Base-by-base conservation (phyloP, 2,888 invertebrate genomes). In the Allygus modestus region DNA sequence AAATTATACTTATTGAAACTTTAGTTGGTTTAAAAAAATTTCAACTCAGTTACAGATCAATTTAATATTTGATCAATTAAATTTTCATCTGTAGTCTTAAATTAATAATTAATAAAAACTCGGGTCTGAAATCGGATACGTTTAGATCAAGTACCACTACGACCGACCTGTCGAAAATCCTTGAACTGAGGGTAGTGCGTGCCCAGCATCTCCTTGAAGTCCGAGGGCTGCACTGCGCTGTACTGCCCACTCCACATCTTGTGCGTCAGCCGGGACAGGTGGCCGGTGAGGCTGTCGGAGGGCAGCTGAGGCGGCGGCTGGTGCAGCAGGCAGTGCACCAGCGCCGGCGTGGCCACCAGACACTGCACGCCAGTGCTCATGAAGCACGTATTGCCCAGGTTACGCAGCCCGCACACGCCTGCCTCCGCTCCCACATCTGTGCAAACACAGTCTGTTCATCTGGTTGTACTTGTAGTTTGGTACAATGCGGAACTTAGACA, bases 231-330 rank as follows among this genome's bases (percentile, higher is more conserved):
- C 37, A 93, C 90, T 23, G 92, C 90, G 71, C 91, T 91, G 87
- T 91, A 92, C 84, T 91, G 90, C 0, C 93, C 93, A 87, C 92
- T 92, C 93, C 93, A 93, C 89, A 93, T 91, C 89, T 92, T 92
- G 61, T 91, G 91, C 33, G 93, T 89, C 17, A 93, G 90, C 58
- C 90, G 89, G 79, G 92, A 91, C 88, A 93, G 92, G 85, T 92
- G 91, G 43, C 91, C 91, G 87, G 92, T 91, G 54, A 93, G 89
- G 0, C 92, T 90, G 79, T 90, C 90, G 31, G 86, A 81, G 69
- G 87, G 86, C 43, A 86, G 86, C 31, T 86, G 84, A 15, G 85
- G 69, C 43, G 81, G 79, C 20, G 73, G 75, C 61, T 87, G 87
- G n/a, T 89, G 89, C 73, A 92, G 89, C 88, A 94, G 93, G 88